Evolutionary conservation across 1,140 invertebrate genomes (phyloP), one percentile per base, ranked within the genome.

Genomic region (Hylaeus anthracinus): DNA sequence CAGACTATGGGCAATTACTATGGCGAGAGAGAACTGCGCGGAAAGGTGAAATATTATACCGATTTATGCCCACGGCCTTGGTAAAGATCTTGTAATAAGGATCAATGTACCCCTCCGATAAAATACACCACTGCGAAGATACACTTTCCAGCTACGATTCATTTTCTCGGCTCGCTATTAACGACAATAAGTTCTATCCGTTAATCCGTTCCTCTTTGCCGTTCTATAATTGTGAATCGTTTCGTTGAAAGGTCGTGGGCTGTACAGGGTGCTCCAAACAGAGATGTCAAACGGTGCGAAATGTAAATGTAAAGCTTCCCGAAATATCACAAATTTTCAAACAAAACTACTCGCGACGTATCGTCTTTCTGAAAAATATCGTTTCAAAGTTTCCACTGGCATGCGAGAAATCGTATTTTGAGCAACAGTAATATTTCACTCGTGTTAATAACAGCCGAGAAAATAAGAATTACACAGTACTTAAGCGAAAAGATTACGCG

Each of bases 41-140:
- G 69, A 86, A 85, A 80, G 74, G 73, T 86, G 79, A 86, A 86
- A 86, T 86, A 85, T 85, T 81, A 85, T 77, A 85, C 58, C 69
- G 83, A 85, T 76, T 73, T 72, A 65, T 70, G 69, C 48, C 72
- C 70, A 70, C 72, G 83, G 84, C 84, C 84, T 86, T 86, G 84
- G 83, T 61, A 70, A 77, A 71, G 79, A 81, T 81, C 84, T 81
- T 67, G 69, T 72, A 85, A 81, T 77, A 77, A 81, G 72, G 69
- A 86, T 86, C 83, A 81, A 86, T 85, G 79, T 69, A 70, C 51
- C 60, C 60, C 65, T 15, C 39, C 61, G 77, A 84, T 80, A 75
- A 85, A 80, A 85, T 56, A 70, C 60, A 55, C 75, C 37, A 41
- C 67, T n/a, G 39, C n/a, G 67, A 43, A 45, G 26, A 71, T 60